A percentile compares a stretch with the other conserved stretches of the same genome.
Conservation (phyloP, 2,888 invertebrate species). For the Dynastes hyllus region DNA sequence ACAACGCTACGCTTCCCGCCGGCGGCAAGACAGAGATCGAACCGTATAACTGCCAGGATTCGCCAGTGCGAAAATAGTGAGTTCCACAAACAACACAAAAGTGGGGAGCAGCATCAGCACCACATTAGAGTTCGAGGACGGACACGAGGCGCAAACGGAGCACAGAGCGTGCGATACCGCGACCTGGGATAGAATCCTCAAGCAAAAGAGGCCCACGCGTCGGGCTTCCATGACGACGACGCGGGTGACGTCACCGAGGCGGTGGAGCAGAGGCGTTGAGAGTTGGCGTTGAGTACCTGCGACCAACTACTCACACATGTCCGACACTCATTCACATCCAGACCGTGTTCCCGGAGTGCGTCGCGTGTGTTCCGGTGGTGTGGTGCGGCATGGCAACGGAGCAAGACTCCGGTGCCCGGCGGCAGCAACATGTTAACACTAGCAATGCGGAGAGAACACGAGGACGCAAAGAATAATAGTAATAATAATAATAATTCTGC, state of each 20-base stretch:
- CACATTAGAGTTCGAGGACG: constrained; percentile 59
- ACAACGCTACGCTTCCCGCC: constrained; percentile 44
- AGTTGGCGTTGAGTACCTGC: constrained; percentile 65
- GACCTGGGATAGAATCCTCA: constrained; percentile 60
- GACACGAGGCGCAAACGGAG: constrained; percentile 58
- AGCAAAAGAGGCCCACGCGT: constrained; percentile 61
- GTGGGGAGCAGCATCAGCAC: constrained; percentile 54
- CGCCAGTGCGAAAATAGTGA: constrained; percentile 59
- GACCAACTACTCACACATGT: constrained; percentile 63
- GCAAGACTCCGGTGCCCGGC: constrained; percentile 75
- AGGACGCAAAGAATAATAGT: constrained; percentile 68
- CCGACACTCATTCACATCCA: constrained; percentile 63
- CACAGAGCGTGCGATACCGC: constrained; percentile 59
- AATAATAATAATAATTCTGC: constrained; percentile 47
- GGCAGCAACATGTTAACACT: constrained; percentile 73
- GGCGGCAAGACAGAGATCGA: constrained; percentile 54
- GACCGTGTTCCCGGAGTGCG: constrained; percentile 55
- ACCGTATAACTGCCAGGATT: constrained; percentile 54
- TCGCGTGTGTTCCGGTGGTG: constrained; percentile 59
- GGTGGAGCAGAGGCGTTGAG: constrained; percentile 65
- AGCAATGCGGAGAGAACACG: constrained; percentile 86
- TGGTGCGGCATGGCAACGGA: constrained; percentile 72
- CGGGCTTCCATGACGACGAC: constrained; percentile 65
- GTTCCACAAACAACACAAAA: constrained; percentile 47
- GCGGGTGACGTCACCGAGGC: constrained; percentile 65